Evolutionary conservation across 2,888 invertebrate species (phyloP), one percentile per base, ranked within the genome.

Genomic region (Nephrocerus scutellatus): DNA sequence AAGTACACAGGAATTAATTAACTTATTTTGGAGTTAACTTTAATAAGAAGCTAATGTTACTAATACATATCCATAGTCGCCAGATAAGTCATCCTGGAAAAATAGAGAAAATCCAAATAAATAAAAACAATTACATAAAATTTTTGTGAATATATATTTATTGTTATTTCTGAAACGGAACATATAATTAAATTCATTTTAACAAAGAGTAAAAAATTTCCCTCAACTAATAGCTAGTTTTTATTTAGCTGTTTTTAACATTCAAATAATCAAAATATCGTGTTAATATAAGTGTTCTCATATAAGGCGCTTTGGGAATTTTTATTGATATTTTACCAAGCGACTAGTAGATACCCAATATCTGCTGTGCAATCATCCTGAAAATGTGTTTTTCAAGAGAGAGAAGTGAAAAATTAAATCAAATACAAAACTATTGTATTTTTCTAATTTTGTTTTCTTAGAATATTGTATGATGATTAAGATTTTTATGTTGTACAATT

Each of bases 301-400:
- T n/a, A n/a, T n/a, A n/a, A n/a, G n/a, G n/a, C n/a, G n/a, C n/a
- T n/a, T n/a, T n/a, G n/a, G n/a, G n/a, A n/a, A n/a, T n/a, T n/a
- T n/a, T n/a, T n/a, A n/a, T n/a, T n/a, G n/a, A n/a, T n/a, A 49
- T 36, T 55, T 55, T 66, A 68, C 63, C 75, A 78, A 69, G 77
- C 77, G 68, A 72, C 72, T 70, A 82, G 75, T 65, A 79, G 72
- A 66, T 75, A 72, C 69, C 79, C 79, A 65, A 77, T 72, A 49
- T 77, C 73, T 60, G 74, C 74, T 64, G 73, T 71, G 64, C 75
- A 67, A 63, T 82, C 80, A 66, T 79, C 80, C 82, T 82, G 80
- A 66, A 77, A 77, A 45, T 40, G 41, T 36, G 26, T 22, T 26
- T 12, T 26, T 31, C n/a, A 38, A 38, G 16, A 54, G 53, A 56